Conservation (phyloP, 2,797 vertebrate genomes). For the Fringilla coelebs region DNA sequence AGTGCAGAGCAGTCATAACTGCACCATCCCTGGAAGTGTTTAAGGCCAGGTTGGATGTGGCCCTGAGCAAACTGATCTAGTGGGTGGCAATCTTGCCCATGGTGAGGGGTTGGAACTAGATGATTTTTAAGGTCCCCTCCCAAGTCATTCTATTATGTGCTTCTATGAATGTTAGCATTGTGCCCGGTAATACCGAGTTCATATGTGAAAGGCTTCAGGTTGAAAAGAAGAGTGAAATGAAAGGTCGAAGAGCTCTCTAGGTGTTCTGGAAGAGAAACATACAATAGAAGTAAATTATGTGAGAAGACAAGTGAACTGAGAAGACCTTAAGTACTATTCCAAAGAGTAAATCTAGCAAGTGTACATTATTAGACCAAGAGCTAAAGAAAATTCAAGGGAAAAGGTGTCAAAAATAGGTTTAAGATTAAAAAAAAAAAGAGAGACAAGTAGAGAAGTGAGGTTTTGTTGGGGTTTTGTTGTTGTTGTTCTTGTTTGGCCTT, state of each 20-base stretch:
- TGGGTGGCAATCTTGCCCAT: neutral
- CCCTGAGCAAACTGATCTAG: neutral
- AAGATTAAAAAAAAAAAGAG: neutral
- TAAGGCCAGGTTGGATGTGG: neutral
- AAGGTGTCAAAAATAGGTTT: neutral
- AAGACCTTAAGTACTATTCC: neutral
- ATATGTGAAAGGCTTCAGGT: neutral
- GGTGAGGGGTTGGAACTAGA: neutral
- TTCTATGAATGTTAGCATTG: neutral
- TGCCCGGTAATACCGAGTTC: neutral
- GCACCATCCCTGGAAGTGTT: neutral
- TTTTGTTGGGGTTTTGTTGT: neutral
- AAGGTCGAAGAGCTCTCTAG: neutral
- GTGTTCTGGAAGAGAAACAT: neutral
- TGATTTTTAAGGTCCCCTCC: neutral
- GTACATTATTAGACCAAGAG: neutral
- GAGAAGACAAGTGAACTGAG: neutral
- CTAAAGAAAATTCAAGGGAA: neutral
- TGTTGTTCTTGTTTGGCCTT: neutral
- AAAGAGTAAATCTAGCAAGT: neutral
- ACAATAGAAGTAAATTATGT: slow-evolving; percentile 6
- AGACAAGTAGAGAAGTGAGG: neutral
- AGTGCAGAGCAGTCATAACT: neutral
- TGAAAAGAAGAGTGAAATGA: neutral
- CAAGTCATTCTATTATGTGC: neutral